Evolutionary conservation across 2,113 vertebrate genomes (phyloP), one percentile per base, ranked within the genome.

Genomic region (Tupaia chinensis): DNA sequence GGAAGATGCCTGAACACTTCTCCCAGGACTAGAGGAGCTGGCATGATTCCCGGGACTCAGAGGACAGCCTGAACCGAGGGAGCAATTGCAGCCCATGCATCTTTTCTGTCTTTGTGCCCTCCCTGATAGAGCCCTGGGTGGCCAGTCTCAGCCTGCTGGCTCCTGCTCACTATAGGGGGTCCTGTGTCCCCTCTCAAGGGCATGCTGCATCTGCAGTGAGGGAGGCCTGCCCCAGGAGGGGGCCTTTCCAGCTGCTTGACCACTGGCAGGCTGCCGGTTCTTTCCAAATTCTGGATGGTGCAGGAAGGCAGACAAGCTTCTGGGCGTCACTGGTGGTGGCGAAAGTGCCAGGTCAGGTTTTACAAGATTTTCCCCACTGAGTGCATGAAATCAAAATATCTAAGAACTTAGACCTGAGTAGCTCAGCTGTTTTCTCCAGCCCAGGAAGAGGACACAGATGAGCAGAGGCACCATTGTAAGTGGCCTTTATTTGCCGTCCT

Each of bases 71-170:
- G 17, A 23, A 79, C n/a, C 22, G 10, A 79, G 58, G n/a, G 4
- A 22, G 9, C 2, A 3, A 17, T 5, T 2, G 5, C 44, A 1
- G 61, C 8, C 34, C 29, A 15, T 19, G 27, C 0, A 0, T 7
- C 13, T 27, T 60, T 25, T 65, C 34, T 9, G 13, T 27, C 73
- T n/a, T 44, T 20, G 17, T 7, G 32, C 14, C 9, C 22, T 53
- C 69, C 29, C 16, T 2, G 25, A n/a, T 56, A 1, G 17, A 11
- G 60, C 78, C 74, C 61, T 68, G 14, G 23, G 27, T 10, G 17
- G 53, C 60, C 8, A 17, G 82, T 16, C 56, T 54, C 23, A 10
- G 11, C 34, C 74, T 69, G n/a, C 29, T 3, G 32, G 19, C 68
- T 63, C 66, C 44, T 56, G 29, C 29, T 61, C 61, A 65, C 19